Base-by-base conservation (phyloP, 2,888 invertebrate genomes). In the Drosophila merina region DNA sequence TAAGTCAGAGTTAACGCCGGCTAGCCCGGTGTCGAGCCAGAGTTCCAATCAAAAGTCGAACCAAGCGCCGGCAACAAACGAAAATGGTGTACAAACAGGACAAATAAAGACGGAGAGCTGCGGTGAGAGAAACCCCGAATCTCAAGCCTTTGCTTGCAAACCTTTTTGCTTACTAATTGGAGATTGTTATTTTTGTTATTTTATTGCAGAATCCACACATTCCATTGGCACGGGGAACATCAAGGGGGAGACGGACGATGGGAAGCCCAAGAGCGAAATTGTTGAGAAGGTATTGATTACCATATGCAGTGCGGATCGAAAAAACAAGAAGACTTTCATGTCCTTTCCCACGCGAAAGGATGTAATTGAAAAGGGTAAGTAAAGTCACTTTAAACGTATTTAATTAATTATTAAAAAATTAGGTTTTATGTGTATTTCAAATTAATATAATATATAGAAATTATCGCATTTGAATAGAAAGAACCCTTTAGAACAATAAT, bases 21-120 rank as follows among this genome's bases (percentile, higher is more conserved):
- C 26, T 47, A 64, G 26, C 31, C 64, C 64, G 31, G 33, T 14
- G 26, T 36, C 52, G 36, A 31, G 30, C 38, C 38, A 49, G 25
- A 44, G n/a, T 25, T 25, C 20, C 20, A 63, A 20, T 42, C 49
- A 26, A 42, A 64, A 14, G 50, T 62, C 67, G 33, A 70, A 63
- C 36, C 82, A 72, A 64, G 71, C 79, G 59, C 69, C 85, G 87
- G 75, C 64, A 64, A 48, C 71, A 77, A 88, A 75, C 44, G 82
- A 82, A 82, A 82, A 82, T 82, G 88, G 82, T 82, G 86, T 82
- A 87, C 88, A 88, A 82, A 86, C 88, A 84, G 78, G 42, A 75
- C 49, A 20, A 74, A 88, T 73, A 88, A 86, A 88, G 81, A 73
- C 82, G 49, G 82, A 82, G 73, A 60, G 67, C 33, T 56, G 55